Conservation (phyloP, 2,888 invertebrate species). For the Alcis repandata region DNA sequence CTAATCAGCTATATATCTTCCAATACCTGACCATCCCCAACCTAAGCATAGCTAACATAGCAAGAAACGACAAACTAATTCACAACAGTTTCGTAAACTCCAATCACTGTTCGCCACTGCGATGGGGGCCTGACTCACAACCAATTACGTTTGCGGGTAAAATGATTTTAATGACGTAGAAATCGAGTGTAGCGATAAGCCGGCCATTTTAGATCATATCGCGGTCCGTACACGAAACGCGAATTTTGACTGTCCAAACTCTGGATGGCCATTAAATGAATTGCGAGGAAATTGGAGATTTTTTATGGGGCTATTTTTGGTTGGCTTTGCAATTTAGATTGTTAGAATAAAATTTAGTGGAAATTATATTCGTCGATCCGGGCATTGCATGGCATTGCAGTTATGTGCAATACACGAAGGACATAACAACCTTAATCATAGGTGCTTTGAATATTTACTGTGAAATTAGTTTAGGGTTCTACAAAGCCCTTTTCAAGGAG, state of each 20-base stretch:
- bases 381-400: neutral
- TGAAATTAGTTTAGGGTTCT: no score
- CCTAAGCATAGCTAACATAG: neutral
- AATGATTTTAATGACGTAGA: constrained; percentile 67
- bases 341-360: neutral
- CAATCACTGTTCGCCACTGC: constrained; percentile 32
- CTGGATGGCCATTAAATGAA: constrained; percentile 26
- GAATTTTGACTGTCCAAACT: constrained; percentile 39
- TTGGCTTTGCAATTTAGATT: neutral
- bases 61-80: neutral
- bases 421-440: no score
- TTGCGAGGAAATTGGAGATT: constrained; percentile 19
- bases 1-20: no score
- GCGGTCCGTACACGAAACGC: constrained; percentile 46
- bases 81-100: neutral
- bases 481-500: no score
- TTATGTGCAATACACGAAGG: neutral
- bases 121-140: constrained; percentile 49
- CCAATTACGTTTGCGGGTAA: constrained; percentile 59
- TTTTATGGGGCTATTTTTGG: constrained; percentile 19
- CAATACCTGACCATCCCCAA: neutral
- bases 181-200: constrained; percentile 62
- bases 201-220: constrained; percentile 62
- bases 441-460: no score
- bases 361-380: neutral